Conservation (phyloP, 2,888 invertebrate genomes). For the Philereme transversata region DNA sequence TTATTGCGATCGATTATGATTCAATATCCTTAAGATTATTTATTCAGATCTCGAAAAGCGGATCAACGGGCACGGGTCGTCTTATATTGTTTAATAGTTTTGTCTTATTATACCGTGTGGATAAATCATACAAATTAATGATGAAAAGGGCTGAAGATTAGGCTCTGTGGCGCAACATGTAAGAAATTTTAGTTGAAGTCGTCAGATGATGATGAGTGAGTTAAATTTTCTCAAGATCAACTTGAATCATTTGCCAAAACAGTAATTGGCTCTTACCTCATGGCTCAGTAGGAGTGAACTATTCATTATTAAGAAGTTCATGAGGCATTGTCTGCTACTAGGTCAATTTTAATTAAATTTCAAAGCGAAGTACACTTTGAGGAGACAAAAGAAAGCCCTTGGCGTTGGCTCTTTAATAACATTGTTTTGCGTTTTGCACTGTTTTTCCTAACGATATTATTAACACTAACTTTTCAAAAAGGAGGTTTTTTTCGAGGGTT, state of each 20-base stretch:
- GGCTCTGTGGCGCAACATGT: no score
- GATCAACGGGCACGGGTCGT: no score
- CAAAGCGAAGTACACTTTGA: constrained; percentile 13
- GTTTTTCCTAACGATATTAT: background rate
- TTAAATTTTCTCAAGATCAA: no score
- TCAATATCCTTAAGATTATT: background rate
- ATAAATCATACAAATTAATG: no score
- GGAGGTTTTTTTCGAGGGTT: background rate
- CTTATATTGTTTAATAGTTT: no score
- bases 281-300: constrained; percentile 9
- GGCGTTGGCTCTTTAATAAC: constrained; percentile 15
- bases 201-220: no score
- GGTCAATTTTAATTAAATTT: constrained; percentile 36
- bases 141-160: no score
- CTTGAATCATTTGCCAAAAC: background rate
- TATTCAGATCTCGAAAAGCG: no score
- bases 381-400: constrained; percentile 13
- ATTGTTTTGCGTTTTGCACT: constrained; percentile 5
- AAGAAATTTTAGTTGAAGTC: no score
- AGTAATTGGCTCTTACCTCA: background rate
- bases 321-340: constrained; percentile 24
- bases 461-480: no score
- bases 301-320: constrained; percentile 24
- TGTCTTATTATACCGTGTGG: no score
- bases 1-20: no score